Evolutionary conservation across 1,140 invertebrate species (phyloP).

Genomic region (Aplysia californica): DNA sequence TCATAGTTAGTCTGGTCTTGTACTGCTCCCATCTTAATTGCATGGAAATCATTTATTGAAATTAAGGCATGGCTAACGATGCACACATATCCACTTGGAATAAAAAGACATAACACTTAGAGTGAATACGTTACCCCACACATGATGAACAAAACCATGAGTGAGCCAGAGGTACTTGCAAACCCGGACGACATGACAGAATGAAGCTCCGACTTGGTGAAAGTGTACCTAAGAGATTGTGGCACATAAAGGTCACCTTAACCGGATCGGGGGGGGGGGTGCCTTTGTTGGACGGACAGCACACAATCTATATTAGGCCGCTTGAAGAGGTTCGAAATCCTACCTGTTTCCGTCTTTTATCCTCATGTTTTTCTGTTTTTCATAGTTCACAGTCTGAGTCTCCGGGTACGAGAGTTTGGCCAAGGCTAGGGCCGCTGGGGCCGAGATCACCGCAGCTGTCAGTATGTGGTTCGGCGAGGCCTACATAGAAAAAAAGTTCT

Average conservation of each 20-base stretch:
- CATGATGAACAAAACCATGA: slow-evolving; percentile 50
- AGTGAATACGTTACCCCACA: slow-evolving; percentile 48
- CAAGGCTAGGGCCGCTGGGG: slow-evolving; percentile 86
- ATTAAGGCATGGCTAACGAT: neutral
- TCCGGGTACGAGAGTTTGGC: slow-evolving; percentile 89
- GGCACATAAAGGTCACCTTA: too few species aligned
- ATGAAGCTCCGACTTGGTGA: slow-evolving; percentile 63
- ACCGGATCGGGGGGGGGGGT: too few species aligned
- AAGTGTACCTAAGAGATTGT: too few species aligned
- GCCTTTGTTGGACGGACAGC: too few species aligned
- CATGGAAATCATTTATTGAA: neutral
- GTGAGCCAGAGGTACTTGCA: slow-evolving; percentile 61
- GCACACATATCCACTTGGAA: neutral
- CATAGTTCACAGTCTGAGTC: slow-evolving; percentile 54
- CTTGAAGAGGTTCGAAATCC: too few species aligned
- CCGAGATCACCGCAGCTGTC: slow-evolving; percentile 87
- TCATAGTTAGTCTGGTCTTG: neutral
- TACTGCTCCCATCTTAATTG: neutral
- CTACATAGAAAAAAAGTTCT: slow-evolving; percentile 34
- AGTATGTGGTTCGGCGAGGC: slow-evolving; percentile 71
- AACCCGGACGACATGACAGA: slow-evolving; percentile 64
- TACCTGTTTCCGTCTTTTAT: slow-evolving; percentile 2
- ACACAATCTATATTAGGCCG: too few species aligned
- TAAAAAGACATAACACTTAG: neutral
- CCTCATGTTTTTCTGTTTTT: neutral